Evolutionary conservation across 2,113 vertebrate genomes (phyloP), one percentile per base, ranked within the genome.

Genomic region (Upupa epops): DNA sequence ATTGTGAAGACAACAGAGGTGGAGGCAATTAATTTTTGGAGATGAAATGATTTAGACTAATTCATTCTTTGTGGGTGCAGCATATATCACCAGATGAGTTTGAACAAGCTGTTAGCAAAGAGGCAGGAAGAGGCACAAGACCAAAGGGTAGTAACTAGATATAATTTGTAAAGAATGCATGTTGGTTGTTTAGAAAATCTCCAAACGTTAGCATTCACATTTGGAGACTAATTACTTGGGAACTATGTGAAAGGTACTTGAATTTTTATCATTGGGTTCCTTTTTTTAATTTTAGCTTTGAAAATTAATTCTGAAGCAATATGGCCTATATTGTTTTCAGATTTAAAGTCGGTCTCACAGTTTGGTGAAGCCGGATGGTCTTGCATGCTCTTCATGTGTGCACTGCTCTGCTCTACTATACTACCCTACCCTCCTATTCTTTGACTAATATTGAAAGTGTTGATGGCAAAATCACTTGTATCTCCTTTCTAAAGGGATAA

Each of bases 1-100:
- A 70, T 86, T 73, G 19, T 88, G 73, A 83, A 83, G 60, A 31
- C 59, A 83, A 63, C 52, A 75, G 61, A 70, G 82, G 83, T 22
- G 56, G 69, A 87, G 61, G 54, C 66, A 85, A 89, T 91, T 93
- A 77, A 73, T 94, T 94, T 91, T 83, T 63, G 73, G 48, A 86
- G 72, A 36, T 64, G 37, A 88, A 95, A 55, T 77, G 20, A 83
- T 84, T 92, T 88, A 83, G 51, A 68, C 46, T 73, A 60, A 77
- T 83, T 74, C 73, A 36, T 72, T 83, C 34, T 68, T 74, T 45
- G 36, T 79, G n/a, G 42, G 20, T 80, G 32, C n/a, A 59, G 48
- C 26, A 19, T 92, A 21, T 72, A 70, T 74, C 36, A 75, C 24
- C 45, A 59, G 37, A 49, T 84, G 28, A 72, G 22, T 86, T 77